Evolutionary conservation across 2,888 invertebrate genomes (phyloP).

Genomic region (Epirrhoe tristata): DNA sequence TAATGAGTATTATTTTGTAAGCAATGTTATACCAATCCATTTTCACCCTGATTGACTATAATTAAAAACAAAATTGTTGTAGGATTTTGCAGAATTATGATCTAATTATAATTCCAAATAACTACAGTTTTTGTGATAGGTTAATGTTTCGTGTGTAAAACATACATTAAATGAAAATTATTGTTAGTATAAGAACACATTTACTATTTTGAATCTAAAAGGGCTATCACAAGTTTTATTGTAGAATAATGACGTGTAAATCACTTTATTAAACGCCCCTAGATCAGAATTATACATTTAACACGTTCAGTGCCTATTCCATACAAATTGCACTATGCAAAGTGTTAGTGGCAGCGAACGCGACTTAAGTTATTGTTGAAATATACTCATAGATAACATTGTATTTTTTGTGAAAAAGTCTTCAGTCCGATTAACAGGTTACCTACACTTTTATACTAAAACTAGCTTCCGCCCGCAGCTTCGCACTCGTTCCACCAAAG

Average conservation of each 20-base stretch:
- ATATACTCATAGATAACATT: not conserved
- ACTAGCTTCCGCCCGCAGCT: not conserved
- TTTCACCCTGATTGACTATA: not conserved
- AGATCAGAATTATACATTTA: not conserved
- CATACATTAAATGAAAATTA: not conserved
- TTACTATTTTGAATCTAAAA: not conserved
- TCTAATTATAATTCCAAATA: not conserved
- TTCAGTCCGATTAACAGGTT: slow-evolving; percentile 2
- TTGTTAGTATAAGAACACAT: not conserved
- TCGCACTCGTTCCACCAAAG: no score
- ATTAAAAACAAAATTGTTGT: not conserved
- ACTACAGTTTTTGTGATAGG: not conserved
- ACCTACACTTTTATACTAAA: slow-evolving; percentile 7
- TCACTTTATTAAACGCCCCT: not conserved
- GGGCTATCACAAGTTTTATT: slow-evolving; percentile 11
- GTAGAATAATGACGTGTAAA: slow-evolving; percentile 20
- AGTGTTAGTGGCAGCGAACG: no score
- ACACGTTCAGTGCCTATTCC: no score
- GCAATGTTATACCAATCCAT: not conserved
- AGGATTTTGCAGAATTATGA: not conserved
- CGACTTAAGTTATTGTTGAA: not conserved
- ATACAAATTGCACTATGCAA: no score
- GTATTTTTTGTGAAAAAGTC: not conserved
- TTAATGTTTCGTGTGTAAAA: not conserved
- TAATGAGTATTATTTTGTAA: no score